A percentile compares a stretch with the other conserved stretches of the same genome.
These are phyloP conservation scores for Chamaea fasciata DNA, from an alignment of 2,113 vertebrate genomes.

Conservation along the genomic window DNA sequence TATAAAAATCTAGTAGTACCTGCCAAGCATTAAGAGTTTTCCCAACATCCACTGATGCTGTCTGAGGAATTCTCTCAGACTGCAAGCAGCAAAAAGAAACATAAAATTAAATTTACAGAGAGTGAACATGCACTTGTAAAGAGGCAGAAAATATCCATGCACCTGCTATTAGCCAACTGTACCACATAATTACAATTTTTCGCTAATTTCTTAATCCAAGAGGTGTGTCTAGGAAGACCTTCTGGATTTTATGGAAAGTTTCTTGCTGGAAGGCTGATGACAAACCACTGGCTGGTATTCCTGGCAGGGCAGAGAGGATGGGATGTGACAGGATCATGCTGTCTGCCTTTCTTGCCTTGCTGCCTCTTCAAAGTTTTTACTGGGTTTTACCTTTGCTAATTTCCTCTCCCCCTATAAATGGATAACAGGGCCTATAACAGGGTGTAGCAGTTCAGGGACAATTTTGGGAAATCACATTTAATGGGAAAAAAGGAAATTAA, in stretches of 20 bases:
- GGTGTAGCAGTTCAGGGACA: background rate
- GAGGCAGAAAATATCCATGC: background rate
- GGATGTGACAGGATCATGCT: background rate
- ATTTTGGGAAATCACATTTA: background rate
- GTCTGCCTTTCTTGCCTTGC: background rate
- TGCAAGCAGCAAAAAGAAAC: background rate
- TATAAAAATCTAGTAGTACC: background rate
- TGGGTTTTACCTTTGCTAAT: background rate
- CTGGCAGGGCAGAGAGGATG: background rate
- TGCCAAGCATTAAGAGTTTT: background rate
- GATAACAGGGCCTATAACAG: background rate
- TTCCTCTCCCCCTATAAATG: background rate
- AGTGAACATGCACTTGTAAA: rapidly evolving
- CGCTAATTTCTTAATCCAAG: background rate
- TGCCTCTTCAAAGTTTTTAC: background rate
- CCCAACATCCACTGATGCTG: background rate
- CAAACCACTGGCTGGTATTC: background rate
- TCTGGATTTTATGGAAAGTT: background rate
- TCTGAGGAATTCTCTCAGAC: background rate
- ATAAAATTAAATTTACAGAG: background rate
- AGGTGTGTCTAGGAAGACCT: background rate
- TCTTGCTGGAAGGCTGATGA: background rate
- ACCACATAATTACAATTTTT: background rate
- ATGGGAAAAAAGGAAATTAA: background rate
- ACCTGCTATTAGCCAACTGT: background rate